Evolutionary conservation across 2,888 invertebrate species (phyloP).

Genomic region (Chymomyza amoena): DNA sequence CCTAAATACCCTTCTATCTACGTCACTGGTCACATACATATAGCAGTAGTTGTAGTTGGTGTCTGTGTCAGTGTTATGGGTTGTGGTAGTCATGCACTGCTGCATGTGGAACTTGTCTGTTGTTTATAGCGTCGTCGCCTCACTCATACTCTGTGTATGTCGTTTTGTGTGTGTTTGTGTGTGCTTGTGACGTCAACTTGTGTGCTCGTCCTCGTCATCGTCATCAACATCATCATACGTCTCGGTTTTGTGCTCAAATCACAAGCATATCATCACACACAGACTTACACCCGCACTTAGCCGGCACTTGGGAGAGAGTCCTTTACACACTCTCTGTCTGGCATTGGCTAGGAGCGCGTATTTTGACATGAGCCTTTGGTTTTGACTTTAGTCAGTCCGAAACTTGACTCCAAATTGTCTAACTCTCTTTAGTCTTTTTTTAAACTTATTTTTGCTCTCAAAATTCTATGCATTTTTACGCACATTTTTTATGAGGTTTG

Average conservation of each 20-base stretch:
- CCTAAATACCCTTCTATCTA: background rate
- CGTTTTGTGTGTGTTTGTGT: constrained; percentile 18
- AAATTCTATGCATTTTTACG: background rate
- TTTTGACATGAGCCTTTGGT: background rate
- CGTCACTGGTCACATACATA: constrained; percentile 5
- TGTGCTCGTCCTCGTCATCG: constrained; percentile 9
- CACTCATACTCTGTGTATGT: constrained; percentile 24
- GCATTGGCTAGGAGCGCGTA: background rate
- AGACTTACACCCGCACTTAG: constrained; percentile 13
- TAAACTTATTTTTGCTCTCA: background rate
- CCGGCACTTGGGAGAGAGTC: background rate
- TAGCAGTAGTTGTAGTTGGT: constrained; percentile 24
- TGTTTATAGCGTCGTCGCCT: constrained; percentile 59
- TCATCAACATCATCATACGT: constrained; percentile 57
- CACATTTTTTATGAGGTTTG: background rate
- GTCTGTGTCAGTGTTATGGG: constrained; percentile 38
- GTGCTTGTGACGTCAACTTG: background rate
- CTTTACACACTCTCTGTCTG: background rate
- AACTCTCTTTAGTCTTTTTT: no score
- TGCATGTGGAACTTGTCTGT: constrained; percentile 71
- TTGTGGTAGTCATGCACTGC: constrained; percentile 57
- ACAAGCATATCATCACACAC: constrained; percentile 60
- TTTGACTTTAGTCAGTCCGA: background rate
- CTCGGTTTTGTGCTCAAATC: constrained; percentile 63
- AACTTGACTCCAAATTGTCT: background rate